These are phyloP conservation scores for Fistularia tabacaria DNA, from an alignment of 2,797 vertebrate genomes.

Conservation along the genomic window DNA sequence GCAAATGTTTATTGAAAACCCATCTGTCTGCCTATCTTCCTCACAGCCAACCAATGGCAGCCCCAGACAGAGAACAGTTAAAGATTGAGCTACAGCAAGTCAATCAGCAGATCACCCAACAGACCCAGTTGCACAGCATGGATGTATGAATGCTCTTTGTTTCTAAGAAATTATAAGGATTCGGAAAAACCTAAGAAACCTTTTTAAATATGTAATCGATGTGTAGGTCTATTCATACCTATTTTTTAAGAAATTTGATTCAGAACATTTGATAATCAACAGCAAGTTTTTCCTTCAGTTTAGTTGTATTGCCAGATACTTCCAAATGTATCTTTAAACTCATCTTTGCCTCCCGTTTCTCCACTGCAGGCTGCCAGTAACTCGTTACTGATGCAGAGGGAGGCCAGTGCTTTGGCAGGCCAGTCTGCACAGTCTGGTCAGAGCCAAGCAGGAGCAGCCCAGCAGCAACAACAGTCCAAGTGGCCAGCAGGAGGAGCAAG, in stretches of 20 bases:
- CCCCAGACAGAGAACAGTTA: constrained; percentile 88
- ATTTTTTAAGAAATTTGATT: too few relatives aligned
- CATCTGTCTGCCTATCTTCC: neutral
- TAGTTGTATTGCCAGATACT: neutral
- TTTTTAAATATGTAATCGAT: too few relatives aligned
- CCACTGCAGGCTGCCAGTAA: constrained; percentile 84
- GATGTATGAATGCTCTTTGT: constrained; percentile 74
- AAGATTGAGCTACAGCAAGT: constrained; percentile 96
- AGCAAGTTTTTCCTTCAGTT: too few relatives aligned
- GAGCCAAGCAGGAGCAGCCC: constrained; percentile 45
- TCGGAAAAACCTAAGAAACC: neutral
- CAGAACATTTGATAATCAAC: too few relatives aligned
- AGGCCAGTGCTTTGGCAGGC: constrained; percentile 79
- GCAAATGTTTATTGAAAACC: neutral
- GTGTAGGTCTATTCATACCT: too few relatives aligned
- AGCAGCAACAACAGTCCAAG: constrained; percentile 62
- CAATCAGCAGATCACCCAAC: constrained; percentile 93
- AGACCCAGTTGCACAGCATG: constrained; percentile 89
- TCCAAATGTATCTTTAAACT: constrained; percentile 11
- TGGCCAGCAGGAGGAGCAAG: constrained; percentile 82
- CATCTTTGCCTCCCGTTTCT: constrained; percentile 14
- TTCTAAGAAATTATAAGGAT: neutral
- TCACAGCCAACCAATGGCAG: constrained; percentile 71
- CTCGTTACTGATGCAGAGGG: constrained; percentile 91
- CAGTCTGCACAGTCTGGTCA: constrained; percentile 71